A percentile compares a stretch with the other conserved stretches of the same genome.
Evolutionary conservation across 2,888 invertebrate species (phyloP).

Genomic region (Trichogramma dendrolimi): DNA sequence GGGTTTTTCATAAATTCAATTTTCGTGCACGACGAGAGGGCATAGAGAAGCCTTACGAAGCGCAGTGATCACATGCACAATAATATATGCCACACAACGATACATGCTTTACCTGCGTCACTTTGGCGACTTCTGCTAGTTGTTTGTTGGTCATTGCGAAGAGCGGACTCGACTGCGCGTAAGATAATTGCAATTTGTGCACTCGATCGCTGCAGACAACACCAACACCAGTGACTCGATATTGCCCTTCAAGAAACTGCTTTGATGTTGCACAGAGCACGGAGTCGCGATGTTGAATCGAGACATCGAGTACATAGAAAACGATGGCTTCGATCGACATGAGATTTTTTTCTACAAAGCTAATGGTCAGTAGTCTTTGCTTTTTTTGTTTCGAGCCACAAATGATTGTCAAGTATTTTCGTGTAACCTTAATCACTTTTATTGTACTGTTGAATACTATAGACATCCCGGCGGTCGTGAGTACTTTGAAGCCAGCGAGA

Average conservation of each 20-base stretch:
- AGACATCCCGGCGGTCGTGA: slow-evolving; percentile 22
- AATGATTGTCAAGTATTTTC: slow-evolving; percentile 1
- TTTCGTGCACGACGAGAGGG: no score
- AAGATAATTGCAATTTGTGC: neutral
- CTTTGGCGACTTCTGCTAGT: no score
- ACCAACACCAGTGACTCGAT: slow-evolving; percentile 5
- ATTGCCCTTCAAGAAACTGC: neutral
- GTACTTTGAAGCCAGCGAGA: slow-evolving; percentile 20
- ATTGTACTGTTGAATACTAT: neutral
- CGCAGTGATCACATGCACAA: no score
- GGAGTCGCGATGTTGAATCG: slow-evolving; percentile 14
- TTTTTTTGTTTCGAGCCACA: neutral
- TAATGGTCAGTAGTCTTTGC: slow-evolving; percentile 15
- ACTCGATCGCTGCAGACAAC: no score
- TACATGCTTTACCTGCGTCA: no score
- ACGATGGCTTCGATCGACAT: slow-evolving; percentile 19
- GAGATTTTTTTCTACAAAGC: slow-evolving; percentile 17
- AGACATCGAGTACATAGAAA: slow-evolving; percentile 19
- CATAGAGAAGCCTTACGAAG: no score
- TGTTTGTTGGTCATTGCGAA: neutral
- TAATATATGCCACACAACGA: no score
- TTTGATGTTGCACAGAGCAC: no score
- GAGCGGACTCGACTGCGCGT: neutral
- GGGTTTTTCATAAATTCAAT: no score
- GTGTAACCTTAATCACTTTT: neutral